These are phyloP conservation scores for Drosophila kikkawai DNA, from an alignment of 1,140 invertebrate species.

Conservation along the genomic window DNA sequence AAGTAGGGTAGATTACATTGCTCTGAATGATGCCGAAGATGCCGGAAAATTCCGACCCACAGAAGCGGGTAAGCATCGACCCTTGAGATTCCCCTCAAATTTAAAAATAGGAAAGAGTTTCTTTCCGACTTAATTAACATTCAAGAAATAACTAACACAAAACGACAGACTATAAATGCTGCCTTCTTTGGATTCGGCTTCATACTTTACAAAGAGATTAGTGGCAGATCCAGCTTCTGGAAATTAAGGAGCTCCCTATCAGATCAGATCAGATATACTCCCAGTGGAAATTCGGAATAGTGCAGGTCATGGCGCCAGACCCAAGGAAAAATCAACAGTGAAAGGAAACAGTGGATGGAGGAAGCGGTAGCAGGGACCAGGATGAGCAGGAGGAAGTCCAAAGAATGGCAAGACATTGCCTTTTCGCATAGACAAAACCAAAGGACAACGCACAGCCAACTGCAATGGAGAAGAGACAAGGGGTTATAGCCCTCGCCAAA, in stretches of 20 bases:
- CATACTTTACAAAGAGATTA: not conserved
- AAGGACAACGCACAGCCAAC: slow-evolving; percentile 51
- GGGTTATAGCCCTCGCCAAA: not conserved
- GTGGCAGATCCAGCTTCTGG: not conserved
- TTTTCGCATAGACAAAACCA: slow-evolving; percentile 45
- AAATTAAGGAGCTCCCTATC: not conserved
- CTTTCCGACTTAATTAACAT: slow-evolving; percentile 2
- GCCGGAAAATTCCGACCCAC: slow-evolving; percentile 45
- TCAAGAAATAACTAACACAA: not conserved
- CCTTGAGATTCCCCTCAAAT: slow-evolving; percentile 4
- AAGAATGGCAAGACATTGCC: slow-evolving; percentile 41
- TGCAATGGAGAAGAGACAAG: slow-evolving; percentile 8
- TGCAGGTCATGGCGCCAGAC: slow-evolving; percentile 50
- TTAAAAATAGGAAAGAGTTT: not conserved
- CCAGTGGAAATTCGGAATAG: slow-evolving; percentile 12
- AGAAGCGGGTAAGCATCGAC: slow-evolving; percentile 10
- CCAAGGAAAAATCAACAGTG: slow-evolving; percentile 71
- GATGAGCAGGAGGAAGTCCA: not conserved
- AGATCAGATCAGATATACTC: slow-evolving; percentile 25
- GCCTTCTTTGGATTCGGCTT: not conserved
- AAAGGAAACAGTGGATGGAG: slow-evolving; percentile 61
- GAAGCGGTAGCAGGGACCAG: not conserved
- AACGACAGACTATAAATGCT: not conserved
- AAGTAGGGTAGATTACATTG: slow-evolving; percentile 80
- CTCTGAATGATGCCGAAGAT: slow-evolving; percentile 67